phyloP scores from a whole-genome alignment of 2,888 invertebrate genomes.

The Conus canariensis region DNA sequence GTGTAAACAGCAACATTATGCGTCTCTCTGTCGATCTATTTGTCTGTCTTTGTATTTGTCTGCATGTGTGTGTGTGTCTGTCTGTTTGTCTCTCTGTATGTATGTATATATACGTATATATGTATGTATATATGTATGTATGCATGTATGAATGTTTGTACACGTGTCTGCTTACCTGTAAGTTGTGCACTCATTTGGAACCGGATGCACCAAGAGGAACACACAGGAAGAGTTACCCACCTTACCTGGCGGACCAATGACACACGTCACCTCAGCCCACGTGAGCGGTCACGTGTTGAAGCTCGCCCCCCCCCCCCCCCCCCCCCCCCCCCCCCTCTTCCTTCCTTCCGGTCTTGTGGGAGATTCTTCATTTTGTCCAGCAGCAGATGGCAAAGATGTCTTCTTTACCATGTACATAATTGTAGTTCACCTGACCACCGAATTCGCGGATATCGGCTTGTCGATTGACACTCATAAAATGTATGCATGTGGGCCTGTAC shows the following conservation, averaged over 20 bases:
- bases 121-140: neutral
- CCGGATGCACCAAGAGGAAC: neutral
- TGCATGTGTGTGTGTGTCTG: neutral
- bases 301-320: too few species aligned
- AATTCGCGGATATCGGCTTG: too few species aligned
- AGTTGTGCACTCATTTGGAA: too few species aligned
- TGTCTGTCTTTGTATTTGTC: neutral
- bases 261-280: slow-evolving; percentile 35
- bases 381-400: neutral
- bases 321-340: too few species aligned
- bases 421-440: neutral
- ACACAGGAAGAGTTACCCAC: slow-evolving; percentile 12
- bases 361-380: slow-evolving; percentile 19
- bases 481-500: neutral
- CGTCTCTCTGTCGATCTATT: neutral
- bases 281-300: slow-evolving; percentile 49
- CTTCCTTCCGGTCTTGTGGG: slow-evolving; percentile 46
- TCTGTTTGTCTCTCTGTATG: neutral
- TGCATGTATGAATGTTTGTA: neutral
- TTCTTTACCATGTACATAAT: neutral
- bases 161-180: too few species aligned
- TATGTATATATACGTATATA: neutral
- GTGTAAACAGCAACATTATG: neutral
- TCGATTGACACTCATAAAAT: too few species aligned
- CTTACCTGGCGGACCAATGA: slow-evolving; percentile 30